Percentiles rank a stretch among this genome's conserved stretches.
These are phyloP conservation scores for Drosophila quinaria DNA, from an alignment of 2,888 invertebrate species.

Conservation along the genomic window DNA sequence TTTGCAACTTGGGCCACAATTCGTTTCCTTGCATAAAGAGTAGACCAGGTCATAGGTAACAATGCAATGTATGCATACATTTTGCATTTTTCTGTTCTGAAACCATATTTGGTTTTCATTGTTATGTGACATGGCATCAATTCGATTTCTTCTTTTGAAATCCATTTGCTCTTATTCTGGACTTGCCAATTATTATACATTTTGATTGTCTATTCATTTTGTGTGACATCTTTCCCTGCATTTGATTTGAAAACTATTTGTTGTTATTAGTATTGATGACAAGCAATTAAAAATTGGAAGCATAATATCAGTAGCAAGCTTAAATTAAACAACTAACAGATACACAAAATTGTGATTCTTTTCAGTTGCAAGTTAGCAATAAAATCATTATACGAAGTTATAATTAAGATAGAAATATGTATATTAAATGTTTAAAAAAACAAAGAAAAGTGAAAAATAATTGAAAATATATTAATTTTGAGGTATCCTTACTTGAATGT, in stretches of 20 bases:
- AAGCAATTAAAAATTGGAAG: background rate
- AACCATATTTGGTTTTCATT: conserved; percentile 1
- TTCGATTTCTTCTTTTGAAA: conserved; percentile 2
- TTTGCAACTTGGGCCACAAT: conserved; percentile 10
- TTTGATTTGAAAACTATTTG: background rate
- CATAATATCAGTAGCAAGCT: background rate
- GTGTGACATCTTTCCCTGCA: background rate
- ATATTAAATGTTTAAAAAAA: no score
- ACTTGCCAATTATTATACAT: conserved; percentile 6
- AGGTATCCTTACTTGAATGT: no score
- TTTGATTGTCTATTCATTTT: conserved; percentile 3
- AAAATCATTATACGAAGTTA: no score
- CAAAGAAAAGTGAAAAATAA: no score
- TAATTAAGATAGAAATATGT: no score
- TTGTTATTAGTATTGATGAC: background rate
- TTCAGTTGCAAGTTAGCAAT: no score
- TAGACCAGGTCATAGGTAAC: conserved; percentile 52
- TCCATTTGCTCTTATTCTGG: background rate
- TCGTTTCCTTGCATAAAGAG: conserved; percentile 34
- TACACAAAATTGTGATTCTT: no score
- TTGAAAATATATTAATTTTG: no score
- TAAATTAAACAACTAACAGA: background rate
- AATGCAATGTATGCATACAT: conserved; percentile 22
- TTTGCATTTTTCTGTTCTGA: background rate
- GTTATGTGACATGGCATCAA: conserved; percentile 12